Conservation (phyloP, 1,140 invertebrate species). For the honey bee (Apis mellifera) region DNA sequence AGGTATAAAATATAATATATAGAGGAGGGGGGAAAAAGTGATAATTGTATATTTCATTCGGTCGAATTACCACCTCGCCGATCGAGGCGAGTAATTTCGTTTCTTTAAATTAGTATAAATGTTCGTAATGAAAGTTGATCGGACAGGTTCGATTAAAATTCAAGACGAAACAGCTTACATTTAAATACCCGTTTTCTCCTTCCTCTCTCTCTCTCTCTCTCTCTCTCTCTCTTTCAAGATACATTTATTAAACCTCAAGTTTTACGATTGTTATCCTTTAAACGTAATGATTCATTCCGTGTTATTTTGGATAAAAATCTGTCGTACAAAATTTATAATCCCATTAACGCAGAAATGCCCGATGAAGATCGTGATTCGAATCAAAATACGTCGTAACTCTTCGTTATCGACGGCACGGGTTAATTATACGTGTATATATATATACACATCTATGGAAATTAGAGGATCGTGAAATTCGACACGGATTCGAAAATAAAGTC, state of each 20-base stretch:
- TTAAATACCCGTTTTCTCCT: too few species aligned
- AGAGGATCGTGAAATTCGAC: background rate
- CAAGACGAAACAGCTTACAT: background rate
- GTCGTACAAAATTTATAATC: constrained; percentile 14
- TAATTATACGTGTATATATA: background rate
- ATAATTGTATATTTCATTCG: background rate
- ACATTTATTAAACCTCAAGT: background rate
- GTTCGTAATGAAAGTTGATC: background rate
- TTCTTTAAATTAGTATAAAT: background rate
- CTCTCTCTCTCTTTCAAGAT: background rate
- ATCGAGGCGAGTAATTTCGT: background rate
- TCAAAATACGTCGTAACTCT: constrained; percentile 14
- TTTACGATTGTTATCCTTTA: background rate
- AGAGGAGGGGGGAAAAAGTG: background rate
- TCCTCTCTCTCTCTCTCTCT: background rate
- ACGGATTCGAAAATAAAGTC: constrained; percentile 13
- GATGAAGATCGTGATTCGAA: background rate
- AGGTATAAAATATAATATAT: background rate
- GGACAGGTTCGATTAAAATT: background rate
- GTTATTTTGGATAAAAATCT: background rate
- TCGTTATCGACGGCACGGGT: constrained; percentile 1
- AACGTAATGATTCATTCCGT: background rate
- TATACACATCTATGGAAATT: background rate
- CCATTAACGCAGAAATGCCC: constrained; percentile 11
- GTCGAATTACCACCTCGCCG: background rate